phyloP scores from a whole-genome alignment of 2,797 vertebrate species.

The Emys orbicularis region DNA sequence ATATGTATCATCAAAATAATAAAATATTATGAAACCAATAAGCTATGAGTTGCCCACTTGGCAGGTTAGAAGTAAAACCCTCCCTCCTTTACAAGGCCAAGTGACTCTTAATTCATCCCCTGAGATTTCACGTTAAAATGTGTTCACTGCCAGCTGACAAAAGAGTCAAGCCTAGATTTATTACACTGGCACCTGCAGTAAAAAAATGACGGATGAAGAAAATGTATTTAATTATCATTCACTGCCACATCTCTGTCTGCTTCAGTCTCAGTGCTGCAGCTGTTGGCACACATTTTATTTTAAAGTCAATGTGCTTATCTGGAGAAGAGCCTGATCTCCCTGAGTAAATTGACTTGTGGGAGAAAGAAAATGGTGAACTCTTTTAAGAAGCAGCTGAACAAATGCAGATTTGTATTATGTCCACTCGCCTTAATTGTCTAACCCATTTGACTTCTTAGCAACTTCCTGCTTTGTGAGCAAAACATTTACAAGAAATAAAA shows the following conservation, averaged over 20 bases:
- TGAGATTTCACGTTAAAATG: slow-evolving; percentile 66
- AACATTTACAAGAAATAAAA: slow-evolving; percentile 59
- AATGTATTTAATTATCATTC: slow-evolving; percentile 90
- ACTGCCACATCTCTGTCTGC: slow-evolving; percentile 84
- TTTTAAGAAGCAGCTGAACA: slow-evolving; percentile 75
- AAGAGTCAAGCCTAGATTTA: slow-evolving; percentile 78
- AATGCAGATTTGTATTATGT: slow-evolving; percentile 86
- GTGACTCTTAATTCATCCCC: slow-evolving; percentile 74
- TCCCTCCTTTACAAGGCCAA: slow-evolving; percentile 69
- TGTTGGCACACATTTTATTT: slow-evolving; percentile 78
- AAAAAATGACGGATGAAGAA: slow-evolving; percentile 78
- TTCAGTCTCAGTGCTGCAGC: slow-evolving; percentile 82
- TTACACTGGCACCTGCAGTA: slow-evolving; percentile 86
- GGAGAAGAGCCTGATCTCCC: slow-evolving; percentile 74
- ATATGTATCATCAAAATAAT: slow-evolving; percentile 55
- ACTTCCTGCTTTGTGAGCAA: slow-evolving; percentile 50
- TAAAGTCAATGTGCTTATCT: slow-evolving; percentile 81
- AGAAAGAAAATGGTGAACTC: slow-evolving; percentile 76
- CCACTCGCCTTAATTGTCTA: slow-evolving; percentile 86
- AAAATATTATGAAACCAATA: slow-evolving; percentile 59
- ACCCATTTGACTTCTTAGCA: slow-evolving; percentile 45
- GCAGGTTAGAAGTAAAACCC: slow-evolving; percentile 55
- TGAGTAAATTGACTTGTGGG: slow-evolving; percentile 87
- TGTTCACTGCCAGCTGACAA: slow-evolving; percentile 76
- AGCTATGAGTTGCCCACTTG: slow-evolving; percentile 46